Base-by-base conservation (phyloP, 2,888 invertebrate species). In the Scelioninae gen. 1 region DNA sequence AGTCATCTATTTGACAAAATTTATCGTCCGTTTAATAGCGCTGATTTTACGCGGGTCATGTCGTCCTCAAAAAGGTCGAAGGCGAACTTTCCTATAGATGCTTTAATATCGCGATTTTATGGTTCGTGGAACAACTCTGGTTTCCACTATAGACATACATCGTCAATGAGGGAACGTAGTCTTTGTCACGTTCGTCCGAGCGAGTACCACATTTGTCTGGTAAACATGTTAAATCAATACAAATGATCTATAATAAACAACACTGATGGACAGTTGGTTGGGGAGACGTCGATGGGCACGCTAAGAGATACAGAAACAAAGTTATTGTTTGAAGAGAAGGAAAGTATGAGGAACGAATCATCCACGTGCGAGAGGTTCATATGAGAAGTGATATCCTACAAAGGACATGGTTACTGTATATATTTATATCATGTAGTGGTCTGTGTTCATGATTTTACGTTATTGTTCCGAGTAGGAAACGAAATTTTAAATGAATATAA, bases 61-160 rank as follows among this genome's bases (percentile, higher is more conserved):
- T 40, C 53, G 29, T 53, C 6, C 29, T 9, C 6, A 31, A 7
- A 53, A 66, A 66, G 66, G 66, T 66, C 53, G 66, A 38, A 51
- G 53, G 66, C 66, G 29, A 66, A 43, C 31, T 66, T 53, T 53
- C 38, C 38, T 53, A 66, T 38, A 40, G 23, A 53, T 16, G 29
- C 31, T 66, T 66, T 66, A 53, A 53, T 34, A 43, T 66, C 40
- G 51, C 53, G 40, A 53, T 40, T 66, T 66, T 66, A 66, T 53
- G 49, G 13, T 15, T 11, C 51, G n/a, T 23, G 29, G 38, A 13
- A 51, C 6, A 63, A 34, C 32, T 29, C 31, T 47, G 55, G 15
- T 15, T n/a, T 53, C 31, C 31, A 53, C n/a, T 53, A 15, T n/a
- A n/a, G n/a, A n/a, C n/a, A n/a, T n/a, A n/a, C n/a, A 5, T 13